Evolutionary conservation across 2,113 vertebrate genomes (phyloP).

Genomic region (Copsychus sechellarum): DNA sequence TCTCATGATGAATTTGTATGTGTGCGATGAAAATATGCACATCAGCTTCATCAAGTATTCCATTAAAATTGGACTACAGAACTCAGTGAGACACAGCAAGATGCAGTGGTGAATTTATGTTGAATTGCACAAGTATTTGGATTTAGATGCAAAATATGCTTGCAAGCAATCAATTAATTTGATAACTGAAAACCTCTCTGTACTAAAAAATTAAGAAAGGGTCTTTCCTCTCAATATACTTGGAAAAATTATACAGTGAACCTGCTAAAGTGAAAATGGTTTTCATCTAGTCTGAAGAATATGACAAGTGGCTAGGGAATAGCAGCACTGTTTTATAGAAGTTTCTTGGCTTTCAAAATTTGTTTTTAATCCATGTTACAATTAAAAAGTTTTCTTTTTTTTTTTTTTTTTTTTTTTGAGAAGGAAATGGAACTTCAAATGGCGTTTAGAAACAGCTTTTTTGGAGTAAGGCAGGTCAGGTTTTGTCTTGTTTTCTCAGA

Average conservation of each 20-base stretch:
- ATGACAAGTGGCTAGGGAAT: neutral
- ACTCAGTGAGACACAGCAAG: neutral
- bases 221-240: neutral
- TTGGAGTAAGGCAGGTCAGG: neutral
- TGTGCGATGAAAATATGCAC: constrained; percentile 35
- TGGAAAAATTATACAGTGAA: neutral
- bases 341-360: neutral
- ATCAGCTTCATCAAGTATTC: constrained; percentile 31
- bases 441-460: neutral
- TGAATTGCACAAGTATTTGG: constrained; percentile 16
- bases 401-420: too few relatives aligned
- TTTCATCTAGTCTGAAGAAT: neutral
- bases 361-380: neutral
- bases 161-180: constrained; percentile 19
- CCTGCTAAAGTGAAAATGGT: neutral
- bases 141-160: neutral
- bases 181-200: neutral
- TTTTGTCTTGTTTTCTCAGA: neutral
- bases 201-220: neutral
- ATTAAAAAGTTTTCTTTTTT: neutral
- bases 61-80: constrained; percentile 9
- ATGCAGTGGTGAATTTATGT: neutral
- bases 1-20: constrained; percentile 19
- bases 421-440: neutral
- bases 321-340: neutral